A percentile compares a stretch with the other conserved stretches of the same genome.
phyloP scores from a whole-genome alignment of 2,797 vertebrate genomes.

The Dendrocincla tyrannina region DNA sequence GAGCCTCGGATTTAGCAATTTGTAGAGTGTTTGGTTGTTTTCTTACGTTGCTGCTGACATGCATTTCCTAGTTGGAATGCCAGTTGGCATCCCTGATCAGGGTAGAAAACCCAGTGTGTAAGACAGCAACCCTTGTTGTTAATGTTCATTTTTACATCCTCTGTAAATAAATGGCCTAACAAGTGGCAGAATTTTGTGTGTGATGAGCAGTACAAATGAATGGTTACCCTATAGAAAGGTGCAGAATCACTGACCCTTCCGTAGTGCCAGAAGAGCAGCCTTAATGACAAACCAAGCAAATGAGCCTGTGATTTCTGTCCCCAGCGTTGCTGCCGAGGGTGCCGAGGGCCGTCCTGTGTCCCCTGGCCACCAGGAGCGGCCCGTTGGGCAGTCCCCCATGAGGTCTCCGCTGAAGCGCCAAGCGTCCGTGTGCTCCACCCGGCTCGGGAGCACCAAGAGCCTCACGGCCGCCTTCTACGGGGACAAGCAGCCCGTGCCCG shows the following conservation, averaged over 20 bases:
- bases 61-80: not conserved
- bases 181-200: not conserved
- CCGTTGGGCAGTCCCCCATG: constrained; percentile 87
- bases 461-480: constrained; percentile 91
- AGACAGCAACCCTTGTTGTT: not conserved
- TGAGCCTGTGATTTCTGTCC: not conserved
- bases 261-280: not conserved
- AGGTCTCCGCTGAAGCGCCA: constrained; percentile 91
- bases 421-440: constrained; percentile 89
- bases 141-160: not conserved
- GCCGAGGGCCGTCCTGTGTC: constrained; percentile 84
- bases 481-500: constrained; percentile 85
- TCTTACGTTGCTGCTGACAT: not conserved
- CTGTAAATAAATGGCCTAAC: not conserved
- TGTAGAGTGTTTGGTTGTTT: not conserved
- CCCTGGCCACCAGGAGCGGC: constrained; percentile 84
- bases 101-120: not conserved
- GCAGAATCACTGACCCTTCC: not conserved
- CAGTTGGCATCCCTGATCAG: not conserved
- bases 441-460: constrained; percentile 96
- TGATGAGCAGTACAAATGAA: not conserved
- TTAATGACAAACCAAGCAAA: not conserved
- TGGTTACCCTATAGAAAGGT: not conserved
- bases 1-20: not conserved
- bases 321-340: constrained; percentile 80